A percentile compares a stretch with the other conserved stretches of the same genome.
Conservation (phyloP, 2,888 invertebrate genomes). For the Sarcophaga subvicina region DNA sequence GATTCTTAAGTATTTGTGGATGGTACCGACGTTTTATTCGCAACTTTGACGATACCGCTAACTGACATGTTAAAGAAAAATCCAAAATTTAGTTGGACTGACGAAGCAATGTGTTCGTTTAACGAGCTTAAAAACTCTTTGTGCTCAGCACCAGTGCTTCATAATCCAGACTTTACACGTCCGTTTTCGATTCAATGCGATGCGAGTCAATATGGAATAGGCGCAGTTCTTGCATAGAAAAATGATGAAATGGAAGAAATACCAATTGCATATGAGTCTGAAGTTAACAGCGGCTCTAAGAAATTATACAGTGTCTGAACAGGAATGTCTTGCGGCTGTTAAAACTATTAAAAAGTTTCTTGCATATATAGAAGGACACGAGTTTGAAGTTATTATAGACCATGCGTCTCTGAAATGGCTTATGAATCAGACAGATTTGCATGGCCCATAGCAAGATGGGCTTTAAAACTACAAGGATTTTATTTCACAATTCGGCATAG, state of each 20-base stretch:
- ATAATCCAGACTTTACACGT: conserved; percentile 18
- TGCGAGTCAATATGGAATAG: conserved; percentile 13
- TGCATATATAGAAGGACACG: conserved; percentile 19
- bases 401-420: conserved; percentile 14
- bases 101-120: conserved; percentile 12
- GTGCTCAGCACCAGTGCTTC: conserved; percentile 6
- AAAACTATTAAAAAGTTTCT: conserved; percentile 17
- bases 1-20: conserved; percentile 46
- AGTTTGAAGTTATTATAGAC: conserved; percentile 15
- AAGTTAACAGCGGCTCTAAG: background rate
- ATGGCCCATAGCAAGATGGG: conserved; percentile 16
- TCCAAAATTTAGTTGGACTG: background rate
- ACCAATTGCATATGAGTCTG: background rate
- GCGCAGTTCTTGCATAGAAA: conserved; percentile 5
- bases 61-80: background rate
- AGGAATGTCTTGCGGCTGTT: conserved; percentile 29
- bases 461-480: conserved; percentile 35
- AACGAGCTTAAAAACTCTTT: background rate
- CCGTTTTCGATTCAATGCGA: conserved; percentile 29
- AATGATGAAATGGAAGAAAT: background rate
- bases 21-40: conserved; percentile 15
- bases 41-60: background rate
- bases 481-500: conserved; percentile 23
- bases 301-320: conserved; percentile 21
- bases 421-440: conserved; percentile 18